Conservation (phyloP, 2,888 invertebrate genomes). For the Phorcus lineatus region DNA sequence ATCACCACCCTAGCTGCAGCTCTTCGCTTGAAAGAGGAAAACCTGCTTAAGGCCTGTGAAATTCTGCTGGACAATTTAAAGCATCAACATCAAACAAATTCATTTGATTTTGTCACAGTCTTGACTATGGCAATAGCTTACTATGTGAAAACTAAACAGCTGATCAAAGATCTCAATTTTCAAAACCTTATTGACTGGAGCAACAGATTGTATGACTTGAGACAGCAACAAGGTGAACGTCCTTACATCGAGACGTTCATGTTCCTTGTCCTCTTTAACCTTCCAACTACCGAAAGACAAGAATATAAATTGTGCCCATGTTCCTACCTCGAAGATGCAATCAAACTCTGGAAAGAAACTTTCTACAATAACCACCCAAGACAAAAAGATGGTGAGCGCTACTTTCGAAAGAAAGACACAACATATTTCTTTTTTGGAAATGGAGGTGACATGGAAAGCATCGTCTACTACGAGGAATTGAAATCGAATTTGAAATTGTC, state of each 20-base stretch:
- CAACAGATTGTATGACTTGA: slow-evolving; percentile 35
- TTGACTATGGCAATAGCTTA: slow-evolving; percentile 37
- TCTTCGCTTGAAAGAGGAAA: slow-evolving; percentile 28
- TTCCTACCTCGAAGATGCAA: slow-evolving; percentile 33
- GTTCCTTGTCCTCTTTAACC: slow-evolving; percentile 46
- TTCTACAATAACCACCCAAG: slow-evolving; percentile 52
- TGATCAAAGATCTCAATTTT: not conserved
- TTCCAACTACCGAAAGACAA: slow-evolving; percentile 42
- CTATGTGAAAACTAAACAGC: not conserved
- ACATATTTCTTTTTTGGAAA: slow-evolving; percentile 55
- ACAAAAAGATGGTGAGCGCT: slow-evolving; percentile 35
- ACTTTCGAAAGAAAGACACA: slow-evolving; percentile 46
- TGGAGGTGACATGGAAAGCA: slow-evolving; percentile 39
- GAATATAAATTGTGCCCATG: slow-evolving; percentile 15
- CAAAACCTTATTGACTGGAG: slow-evolving; percentile 37
- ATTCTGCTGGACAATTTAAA: too few relatives aligned
- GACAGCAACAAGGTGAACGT: not conserved
- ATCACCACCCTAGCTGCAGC: slow-evolving; percentile 37
- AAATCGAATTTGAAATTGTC: slow-evolving; percentile 21
- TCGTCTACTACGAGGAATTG: slow-evolving; percentile 45
- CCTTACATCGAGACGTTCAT: slow-evolving; percentile 44
- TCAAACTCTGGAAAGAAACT: slow-evolving; percentile 46
- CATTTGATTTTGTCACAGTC: slow-evolving; percentile 40
- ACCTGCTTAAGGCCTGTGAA: slow-evolving; percentile 24
- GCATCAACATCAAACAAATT: too few relatives aligned